These are phyloP conservation scores for Tychaedon coryphoeus DNA, from an alignment of 2,113 vertebrate genomes.

Conservation along the genomic window DNA sequence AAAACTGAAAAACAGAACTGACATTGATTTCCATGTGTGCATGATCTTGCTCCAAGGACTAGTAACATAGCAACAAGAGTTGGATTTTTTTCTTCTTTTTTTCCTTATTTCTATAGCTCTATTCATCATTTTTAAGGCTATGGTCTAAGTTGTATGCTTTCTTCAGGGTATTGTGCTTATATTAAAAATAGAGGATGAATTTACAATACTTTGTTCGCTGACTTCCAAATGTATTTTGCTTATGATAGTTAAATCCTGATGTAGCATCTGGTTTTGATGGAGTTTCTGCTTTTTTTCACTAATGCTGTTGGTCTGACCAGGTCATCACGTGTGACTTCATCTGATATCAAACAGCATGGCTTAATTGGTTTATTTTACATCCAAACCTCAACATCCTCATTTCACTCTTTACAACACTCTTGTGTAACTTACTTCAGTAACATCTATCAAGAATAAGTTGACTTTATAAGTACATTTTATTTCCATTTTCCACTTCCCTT, in stretches of 20 bases:
- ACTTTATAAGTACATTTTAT: not conserved
- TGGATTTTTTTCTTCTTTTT: not conserved
- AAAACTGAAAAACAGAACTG: constrained; percentile 46
- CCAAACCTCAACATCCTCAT: not conserved
- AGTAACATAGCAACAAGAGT: constrained; percentile 47
- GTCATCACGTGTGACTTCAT: constrained; percentile 9
- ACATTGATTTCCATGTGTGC: constrained; percentile 52
- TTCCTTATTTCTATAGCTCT: not conserved
- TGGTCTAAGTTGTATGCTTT: not conserved
- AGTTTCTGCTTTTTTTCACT: constrained; percentile 17
- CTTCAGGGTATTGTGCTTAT: not conserved
- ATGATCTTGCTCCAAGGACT: constrained; percentile 28
- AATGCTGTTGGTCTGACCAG: constrained; percentile 21
- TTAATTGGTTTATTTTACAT: constrained; percentile 47
- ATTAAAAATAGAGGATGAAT: not conserved
- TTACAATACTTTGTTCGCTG: not conserved
- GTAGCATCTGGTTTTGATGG: constrained; percentile 54
- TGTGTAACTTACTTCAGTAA: not conserved
- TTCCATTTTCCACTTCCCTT: not conserved
- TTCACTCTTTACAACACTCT: not conserved
- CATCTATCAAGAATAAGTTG: not conserved
- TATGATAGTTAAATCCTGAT: not conserved
- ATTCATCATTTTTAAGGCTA: not conserved
- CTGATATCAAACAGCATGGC: not conserved
- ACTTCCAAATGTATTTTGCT: not conserved